phyloP scores from a whole-genome alignment of 2,113 vertebrate species.

The Cyphomyrus plagiostoma region DNA sequence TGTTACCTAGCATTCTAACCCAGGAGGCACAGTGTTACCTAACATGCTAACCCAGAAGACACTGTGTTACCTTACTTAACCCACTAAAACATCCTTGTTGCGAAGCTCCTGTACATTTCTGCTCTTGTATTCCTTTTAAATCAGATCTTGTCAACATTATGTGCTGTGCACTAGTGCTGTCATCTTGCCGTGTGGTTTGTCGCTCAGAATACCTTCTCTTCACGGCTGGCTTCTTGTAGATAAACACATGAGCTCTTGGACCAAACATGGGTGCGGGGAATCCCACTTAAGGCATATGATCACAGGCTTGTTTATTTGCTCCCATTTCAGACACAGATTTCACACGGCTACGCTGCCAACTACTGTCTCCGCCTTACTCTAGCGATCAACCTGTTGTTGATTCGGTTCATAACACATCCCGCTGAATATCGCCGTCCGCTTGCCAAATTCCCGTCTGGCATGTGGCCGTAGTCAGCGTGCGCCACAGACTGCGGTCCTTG shows the following conservation, averaged over 20 bases:
- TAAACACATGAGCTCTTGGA: neutral
- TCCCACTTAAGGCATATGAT: constrained; percentile 2
- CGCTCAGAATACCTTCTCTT: neutral
- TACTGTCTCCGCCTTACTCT: neutral
- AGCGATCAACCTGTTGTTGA: constrained; percentile 9
- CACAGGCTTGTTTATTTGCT: neutral
- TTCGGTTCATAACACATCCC: neutral
- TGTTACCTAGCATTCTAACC: neutral
- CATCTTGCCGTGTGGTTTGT: neutral
- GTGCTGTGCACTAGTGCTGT: neutral
- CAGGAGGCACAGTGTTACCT: neutral
- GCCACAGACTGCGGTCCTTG: neutral
- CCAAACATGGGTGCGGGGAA: neutral
- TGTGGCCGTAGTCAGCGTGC: neutral
- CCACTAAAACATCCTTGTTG: neutral
- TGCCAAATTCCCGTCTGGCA: neutral
- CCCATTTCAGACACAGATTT: neutral
- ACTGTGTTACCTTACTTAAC: neutral
- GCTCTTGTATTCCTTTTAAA: neutral
- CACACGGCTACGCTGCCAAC: neutral
- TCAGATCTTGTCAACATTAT: neutral
- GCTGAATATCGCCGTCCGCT: neutral
- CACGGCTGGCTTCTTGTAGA: neutral
- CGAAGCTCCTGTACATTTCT: neutral
- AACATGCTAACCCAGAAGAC: neutral